Conservation (phyloP, 1,140 invertebrate genomes). For the Apis dorsata region DNA sequence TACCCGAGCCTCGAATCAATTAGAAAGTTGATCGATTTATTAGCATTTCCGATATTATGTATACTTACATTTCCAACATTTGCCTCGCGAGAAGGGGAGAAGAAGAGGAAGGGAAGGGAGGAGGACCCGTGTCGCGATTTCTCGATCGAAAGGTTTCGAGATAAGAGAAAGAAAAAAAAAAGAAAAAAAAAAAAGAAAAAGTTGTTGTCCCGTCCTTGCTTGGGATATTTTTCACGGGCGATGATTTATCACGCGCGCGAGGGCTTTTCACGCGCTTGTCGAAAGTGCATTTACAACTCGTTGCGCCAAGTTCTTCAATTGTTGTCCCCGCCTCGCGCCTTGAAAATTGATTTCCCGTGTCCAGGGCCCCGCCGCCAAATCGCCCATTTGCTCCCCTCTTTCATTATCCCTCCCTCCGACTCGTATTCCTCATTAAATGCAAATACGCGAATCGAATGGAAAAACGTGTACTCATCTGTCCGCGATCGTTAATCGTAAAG, state of each 20-base stretch:
- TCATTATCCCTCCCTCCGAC: slow-evolving; percentile 11
- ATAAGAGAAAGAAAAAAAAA: neutral
- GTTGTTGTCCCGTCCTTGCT: neutral
- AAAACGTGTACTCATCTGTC: neutral
- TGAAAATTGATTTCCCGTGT: slow-evolving; percentile 45
- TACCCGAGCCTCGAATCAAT: slow-evolving; percentile 1
- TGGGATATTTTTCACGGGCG: slow-evolving; percentile 40
- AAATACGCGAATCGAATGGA: slow-evolving; percentile 17
- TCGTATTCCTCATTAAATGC: slow-evolving; percentile 17
- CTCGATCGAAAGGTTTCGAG: neutral
- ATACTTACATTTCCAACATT: no score
- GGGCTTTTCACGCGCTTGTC: slow-evolving; percentile 32
- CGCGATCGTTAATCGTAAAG: no score
- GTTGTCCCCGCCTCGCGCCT: slow-evolving; percentile 3
- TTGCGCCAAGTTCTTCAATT: slow-evolving; percentile 36
- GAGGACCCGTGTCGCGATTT: neutral
- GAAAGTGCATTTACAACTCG: slow-evolving; percentile 47
- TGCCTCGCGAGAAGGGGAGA: neutral
- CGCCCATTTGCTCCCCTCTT: slow-evolving; percentile 6
- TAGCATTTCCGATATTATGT: neutral
- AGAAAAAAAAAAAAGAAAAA: no score
- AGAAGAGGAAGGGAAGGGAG: no score
- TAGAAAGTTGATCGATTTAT: slow-evolving; percentile 36
- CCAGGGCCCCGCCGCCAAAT: no score
- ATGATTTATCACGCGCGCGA: slow-evolving; percentile 51